These are phyloP conservation scores for Oxyura jamaicensis DNA, from an alignment of 2,113 vertebrate genomes.

Conservation along the genomic window DNA sequence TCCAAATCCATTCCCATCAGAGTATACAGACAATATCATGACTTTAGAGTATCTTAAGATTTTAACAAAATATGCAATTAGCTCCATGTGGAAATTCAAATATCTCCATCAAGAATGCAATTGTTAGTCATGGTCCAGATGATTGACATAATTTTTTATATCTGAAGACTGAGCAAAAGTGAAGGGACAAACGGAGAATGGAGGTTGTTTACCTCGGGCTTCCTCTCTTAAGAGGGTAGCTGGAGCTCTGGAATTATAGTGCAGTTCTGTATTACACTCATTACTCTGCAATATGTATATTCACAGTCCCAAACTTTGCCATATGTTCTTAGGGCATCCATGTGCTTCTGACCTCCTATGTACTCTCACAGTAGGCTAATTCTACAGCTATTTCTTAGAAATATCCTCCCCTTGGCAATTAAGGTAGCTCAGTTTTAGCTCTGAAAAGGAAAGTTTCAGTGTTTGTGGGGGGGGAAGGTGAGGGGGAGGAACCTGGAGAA, in stretches of 20 bases:
- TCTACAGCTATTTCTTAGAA: neutral
- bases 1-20: neutral
- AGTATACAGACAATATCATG: neutral
- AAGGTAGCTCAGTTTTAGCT: neutral
- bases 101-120: neutral
- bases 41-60: neutral
- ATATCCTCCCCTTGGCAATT: neutral
- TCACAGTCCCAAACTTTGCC: neutral
- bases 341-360: accelerated
- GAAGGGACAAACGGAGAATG: neutral
- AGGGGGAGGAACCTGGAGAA: neutral
- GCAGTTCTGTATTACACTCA: neutral
- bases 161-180: neutral
- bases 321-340: neutral
- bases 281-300: neutral
- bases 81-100: neutral
- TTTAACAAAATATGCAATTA: neutral
- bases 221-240: neutral
- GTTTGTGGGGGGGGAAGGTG: too few relatives aligned
- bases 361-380: neutral
- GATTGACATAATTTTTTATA: neutral
- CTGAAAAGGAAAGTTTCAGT: neutral
- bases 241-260: neutral
- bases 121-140: neutral
- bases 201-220: neutral